Evolutionary conservation across 2,797 vertebrate species (phyloP), one percentile per base, ranked within the genome.

Genomic region (Telmatherina bonti): DNA sequence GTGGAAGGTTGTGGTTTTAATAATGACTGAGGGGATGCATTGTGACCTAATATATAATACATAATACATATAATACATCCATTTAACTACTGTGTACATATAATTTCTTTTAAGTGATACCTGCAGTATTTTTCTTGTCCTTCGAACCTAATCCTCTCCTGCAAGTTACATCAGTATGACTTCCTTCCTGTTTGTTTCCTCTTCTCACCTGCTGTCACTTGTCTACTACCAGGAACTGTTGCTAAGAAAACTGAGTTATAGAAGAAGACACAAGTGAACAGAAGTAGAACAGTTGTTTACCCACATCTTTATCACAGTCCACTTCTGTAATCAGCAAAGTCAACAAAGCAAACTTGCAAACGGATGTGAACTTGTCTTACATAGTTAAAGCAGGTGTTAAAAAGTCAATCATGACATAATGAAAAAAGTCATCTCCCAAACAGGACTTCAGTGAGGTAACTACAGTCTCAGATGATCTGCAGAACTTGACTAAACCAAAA

Each of bases 171-270:
- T 45, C 11, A 26, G 58, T 64, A 22, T 35, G 56, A 67, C 29
- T 60, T 53, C 29, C 33, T 36, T 73, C 64, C 52, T 29, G 67
- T 59, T 62, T 59, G 26, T 63, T 57, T 58, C 12, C 24, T 31
- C 9, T 27, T 63, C 3, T 66, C 35, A 12, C 20, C 26, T 8
- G 5, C 31, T 69, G 27, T 29, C 30, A n/a, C 52, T 49, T 30
- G 49, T 80, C 63, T 72, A 31, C 59, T 36, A 9, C 36, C 57
- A 63, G 52, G 38, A 72, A 78, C 67, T 65, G 65, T 36, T 30
- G 56, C 35, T 58, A 54, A 45, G 22, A 45, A 29, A 59, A 54
- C 47, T 67, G 41, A 60, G 35, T 54, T 31, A 77, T 55, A 38
- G 43, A 45, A 54, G 47, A 33, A 71, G 68, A 70, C 70, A 72